Base-by-base conservation (phyloP, 1,140 invertebrate genomes). In the Myzus persicae region DNA sequence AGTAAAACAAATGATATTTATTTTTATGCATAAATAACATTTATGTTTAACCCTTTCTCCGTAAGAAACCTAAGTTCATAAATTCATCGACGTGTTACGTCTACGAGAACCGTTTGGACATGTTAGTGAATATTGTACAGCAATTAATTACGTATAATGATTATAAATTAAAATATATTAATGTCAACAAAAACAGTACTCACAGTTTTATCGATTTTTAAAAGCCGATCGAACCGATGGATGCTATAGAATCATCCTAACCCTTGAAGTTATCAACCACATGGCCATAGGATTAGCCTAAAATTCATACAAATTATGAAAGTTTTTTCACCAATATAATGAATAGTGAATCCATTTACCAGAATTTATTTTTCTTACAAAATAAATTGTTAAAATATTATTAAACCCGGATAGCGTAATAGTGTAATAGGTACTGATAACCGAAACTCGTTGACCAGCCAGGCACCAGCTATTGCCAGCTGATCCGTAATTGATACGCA, bases 401-500 rank as follows among this genome's bases (percentile, higher is more conserved):
- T 44, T 44, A 5, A 44, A 85, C 38, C 26, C 26, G 26, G 24
- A 85, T 44, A 87, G 31, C 36, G 85, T 36, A 87, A 87, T 87
- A 46, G 9, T 82, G 36, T 38, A 26, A 84, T 84, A n/a, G 59
- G 59, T 76, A 84, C 22, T 82, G 88, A 89, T 89, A 89, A 89
- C 88, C 3, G 48, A 54, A 54, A 38, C 48, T 89, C 88, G 88
- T 89, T 89, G 88, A 54, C 88, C 6, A 40, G 38, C 38, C 40
- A 76, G 59, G 5, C 59, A n/a, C 31, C 31, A 44, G 8, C 36
- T 38, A 44, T 44, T 44, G 46, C n/a, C 48, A 89, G 88, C 88
- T 89, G 88, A 38, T 89, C 31, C 46, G n/a, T n/a, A 26, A 54
- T 14, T 54, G 88, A 89, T 89, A 51, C n/a, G 24, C 3, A 40